Evolutionary conservation across 2,888 invertebrate species (phyloP).

Genomic region (Sminthurinus aureus): DNA sequence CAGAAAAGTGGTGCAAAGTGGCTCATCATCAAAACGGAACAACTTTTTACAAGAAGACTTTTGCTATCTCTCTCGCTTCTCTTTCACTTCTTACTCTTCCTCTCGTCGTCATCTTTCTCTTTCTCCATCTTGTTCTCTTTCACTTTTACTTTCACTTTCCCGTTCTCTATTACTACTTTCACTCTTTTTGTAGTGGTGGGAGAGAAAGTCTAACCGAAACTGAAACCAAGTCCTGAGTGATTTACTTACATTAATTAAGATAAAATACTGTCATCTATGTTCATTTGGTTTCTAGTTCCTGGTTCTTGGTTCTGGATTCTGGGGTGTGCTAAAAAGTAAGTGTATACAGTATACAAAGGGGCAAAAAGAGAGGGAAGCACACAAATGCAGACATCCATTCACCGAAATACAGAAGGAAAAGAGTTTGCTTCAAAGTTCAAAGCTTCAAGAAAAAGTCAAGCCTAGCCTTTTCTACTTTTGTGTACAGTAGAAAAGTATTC

Average conservation of each 20-base stretch:
- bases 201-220: not conserved
- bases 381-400: too few species aligned
- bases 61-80: not conserved
- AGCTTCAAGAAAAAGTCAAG: not conserved
- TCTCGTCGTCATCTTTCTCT: not conserved
- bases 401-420: too few species aligned
- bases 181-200: not conserved
- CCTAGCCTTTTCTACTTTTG: not conserved
- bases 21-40: not conserved
- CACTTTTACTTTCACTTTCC: too few species aligned
- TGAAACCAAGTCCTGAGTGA: not conserved
- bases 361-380: too few species aligned
- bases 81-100: not conserved
- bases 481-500: not conserved
- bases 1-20: not conserved
- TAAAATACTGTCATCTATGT: not conserved
- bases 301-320: too few species aligned
- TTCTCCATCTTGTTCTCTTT: not conserved
- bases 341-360: not conserved
- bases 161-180: not conserved
- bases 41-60: not conserved
- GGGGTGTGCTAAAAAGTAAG: not conserved
- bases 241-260: slow-evolving; percentile 11
- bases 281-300: too few species aligned
- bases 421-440: not conserved